These are phyloP conservation scores for Cephus spinipes DNA, from an alignment of 2,888 invertebrate species.

Conservation along the genomic window DNA sequence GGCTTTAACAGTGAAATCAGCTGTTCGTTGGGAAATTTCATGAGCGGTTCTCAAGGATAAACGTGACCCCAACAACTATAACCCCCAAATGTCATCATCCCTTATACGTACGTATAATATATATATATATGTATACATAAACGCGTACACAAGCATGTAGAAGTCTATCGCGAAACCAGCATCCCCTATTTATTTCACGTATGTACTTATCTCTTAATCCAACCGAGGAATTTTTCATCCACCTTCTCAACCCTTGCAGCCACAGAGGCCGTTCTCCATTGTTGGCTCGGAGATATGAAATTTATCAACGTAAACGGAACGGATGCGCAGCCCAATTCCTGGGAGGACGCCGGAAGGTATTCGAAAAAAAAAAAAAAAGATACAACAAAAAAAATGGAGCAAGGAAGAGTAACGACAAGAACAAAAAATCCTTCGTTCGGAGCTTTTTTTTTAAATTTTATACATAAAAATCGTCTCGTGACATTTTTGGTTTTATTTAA, in stretches of 20 bases:
- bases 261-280: not conserved
- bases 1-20: not conserved
- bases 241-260: not conserved
- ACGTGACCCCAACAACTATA: not conserved
- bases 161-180: not conserved
- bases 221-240: not conserved
- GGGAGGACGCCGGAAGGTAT: not conserved
- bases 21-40: not conserved
- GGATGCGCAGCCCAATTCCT: not conserved
- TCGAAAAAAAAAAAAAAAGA: not conserved
- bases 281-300: not conserved
- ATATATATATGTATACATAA: not conserved
- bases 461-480: not conserved
- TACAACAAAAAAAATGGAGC: not conserved
- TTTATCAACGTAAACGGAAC: not conserved
- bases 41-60: not conserved
- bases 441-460: not conserved
- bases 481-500: not conserved
- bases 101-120: conserved; percentile 10
- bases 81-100: not conserved
- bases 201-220: not conserved
- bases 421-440: not conserved
- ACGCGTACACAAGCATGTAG: not conserved
- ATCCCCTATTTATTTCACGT: not conserved
- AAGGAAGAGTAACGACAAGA: not conserved